Evolutionary conservation across 1,140 invertebrate genomes (phyloP), one percentile per base, ranked within the genome.

Genomic region (Ceratina australensis): DNA sequence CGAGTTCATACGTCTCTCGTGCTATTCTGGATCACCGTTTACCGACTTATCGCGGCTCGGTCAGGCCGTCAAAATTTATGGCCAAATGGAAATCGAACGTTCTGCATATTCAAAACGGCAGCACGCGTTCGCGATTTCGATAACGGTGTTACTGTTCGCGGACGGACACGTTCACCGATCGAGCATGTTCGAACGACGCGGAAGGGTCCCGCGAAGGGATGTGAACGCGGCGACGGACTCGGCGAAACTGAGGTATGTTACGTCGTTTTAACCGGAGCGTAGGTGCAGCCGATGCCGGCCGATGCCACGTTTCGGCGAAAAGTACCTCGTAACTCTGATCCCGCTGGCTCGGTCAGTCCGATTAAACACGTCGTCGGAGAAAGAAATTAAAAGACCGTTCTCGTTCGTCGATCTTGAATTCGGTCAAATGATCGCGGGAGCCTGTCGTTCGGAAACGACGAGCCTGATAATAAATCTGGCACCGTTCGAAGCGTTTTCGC

Each of bases 191-290:
- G 16, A 10, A 12, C 16, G 22, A 3, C 24, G 26, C 47, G 42
- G 42, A 56, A 42, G 50, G 28, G 18, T 50, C 1, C 33, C 20
- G 49, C 28, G 42, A 65, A 72, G 83, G 73, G 80, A 85, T 81
- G 82, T 57, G 82, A 67, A 76, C 84, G 81, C 86, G 82, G n/a
- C 84, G 81, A 77, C 87, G 79, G 82, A 80, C 84, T 79, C 80
- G 73, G 86, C 79, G 74, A 72, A 85, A 88, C 87, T 88, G 84
- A 88, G 80, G 82, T 84, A 69, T 81, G 72, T n/a, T 75, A 72
- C 82, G 80, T 75, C 63, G 80, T 72, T 84, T 82, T 77, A 72
- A 84, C 82, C 72, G 61, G 71, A 61, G 68, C 72, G 72, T 54
- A 79, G 61, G 72, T 69, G n/a, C 57, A 56, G 26, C 50, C 33